Evolutionary conservation across 2,797 vertebrate genomes (phyloP).

Genomic region (Euthynnus affinis): DNA sequence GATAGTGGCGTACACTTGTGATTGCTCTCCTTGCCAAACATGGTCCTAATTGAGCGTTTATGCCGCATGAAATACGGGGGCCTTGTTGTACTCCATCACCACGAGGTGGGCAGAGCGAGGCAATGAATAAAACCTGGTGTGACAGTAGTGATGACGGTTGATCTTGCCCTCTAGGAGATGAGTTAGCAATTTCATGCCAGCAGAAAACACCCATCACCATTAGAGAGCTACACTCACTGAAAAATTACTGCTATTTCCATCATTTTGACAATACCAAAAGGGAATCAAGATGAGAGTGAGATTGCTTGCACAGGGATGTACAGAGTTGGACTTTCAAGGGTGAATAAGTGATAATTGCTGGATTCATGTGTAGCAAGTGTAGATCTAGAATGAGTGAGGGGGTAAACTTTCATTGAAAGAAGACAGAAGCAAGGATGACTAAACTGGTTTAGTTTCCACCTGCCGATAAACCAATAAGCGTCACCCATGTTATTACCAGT

Average conservation of each 20-base stretch:
- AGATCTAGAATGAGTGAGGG: not conserved
- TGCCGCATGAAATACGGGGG: conserved; percentile 64
- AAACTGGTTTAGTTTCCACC: not conserved
- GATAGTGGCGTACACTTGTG: conserved; percentile 24
- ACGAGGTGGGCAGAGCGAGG: conserved; percentile 58
- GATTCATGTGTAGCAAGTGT: conserved; percentile 8
- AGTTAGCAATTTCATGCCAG: conserved; percentile 77
- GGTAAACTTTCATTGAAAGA: conserved; percentile 21
- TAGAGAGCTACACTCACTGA: conserved; percentile 70
- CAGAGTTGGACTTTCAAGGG: conserved; percentile 36
- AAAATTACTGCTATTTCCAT: conserved; percentile 74
- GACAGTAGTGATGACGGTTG: conserved; percentile 79
- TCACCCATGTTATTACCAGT: not conserved
- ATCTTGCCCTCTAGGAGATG: conserved; percentile 75
- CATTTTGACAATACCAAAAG: conserved; percentile 74
- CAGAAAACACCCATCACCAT: conserved; percentile 80
- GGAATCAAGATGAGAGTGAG: conserved; percentile 64
- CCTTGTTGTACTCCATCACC: conserved; percentile 69
- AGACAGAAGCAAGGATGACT: conserved; percentile 5
- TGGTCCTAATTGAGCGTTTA: conserved; percentile 72
- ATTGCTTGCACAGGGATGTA: conserved; percentile 47
- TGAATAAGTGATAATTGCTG: conserved; percentile 3
- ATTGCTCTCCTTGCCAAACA: conserved; percentile 53
- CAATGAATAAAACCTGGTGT: conserved; percentile 74
- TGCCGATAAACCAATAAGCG: conserved; percentile 15